A percentile compares a stretch with the other conserved stretches of the same genome.
These are phyloP conservation scores for Scelioninae gen. 1 DNA, from an alignment of 2,888 invertebrate genomes.

Conservation along the genomic window DNA sequence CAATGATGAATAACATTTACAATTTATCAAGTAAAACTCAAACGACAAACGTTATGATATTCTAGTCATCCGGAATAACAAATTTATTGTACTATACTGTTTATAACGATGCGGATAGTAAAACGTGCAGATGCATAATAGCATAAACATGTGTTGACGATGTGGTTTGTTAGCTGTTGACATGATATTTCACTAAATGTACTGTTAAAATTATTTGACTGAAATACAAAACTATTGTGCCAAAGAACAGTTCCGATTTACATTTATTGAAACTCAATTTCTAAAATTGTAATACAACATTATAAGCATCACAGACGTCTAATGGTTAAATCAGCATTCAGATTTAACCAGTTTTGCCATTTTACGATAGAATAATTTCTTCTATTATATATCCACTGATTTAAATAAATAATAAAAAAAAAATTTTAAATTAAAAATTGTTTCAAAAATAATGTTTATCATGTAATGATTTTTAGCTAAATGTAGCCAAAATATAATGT, in stretches of 20 bases:
- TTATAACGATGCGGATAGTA: conserved; percentile 26
- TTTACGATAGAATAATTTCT: neutral
- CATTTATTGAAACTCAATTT: conserved; percentile 22
- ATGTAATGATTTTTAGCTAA: too few species aligned
- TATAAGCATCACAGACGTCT: neutral
- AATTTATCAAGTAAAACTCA: neutral
- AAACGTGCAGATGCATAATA: conserved; percentile 34
- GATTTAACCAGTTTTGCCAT: neutral
- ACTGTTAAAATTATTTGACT: conserved; percentile 34
- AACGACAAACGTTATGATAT: neutral
- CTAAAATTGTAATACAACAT: conserved; percentile 10
- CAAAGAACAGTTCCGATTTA: conserved; percentile 26
- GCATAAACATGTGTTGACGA: conserved; percentile 31
- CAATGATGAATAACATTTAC: neutral
- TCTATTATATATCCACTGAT: too few species aligned
- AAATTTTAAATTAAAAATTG: too few species aligned
- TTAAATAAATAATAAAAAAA: too few species aligned
- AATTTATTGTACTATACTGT: conserved; percentile 20
- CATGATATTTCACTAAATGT: conserved; percentile 32
- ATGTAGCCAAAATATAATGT: too few species aligned
- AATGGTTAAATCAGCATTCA: neutral
- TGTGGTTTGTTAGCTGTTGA: conserved; percentile 28
- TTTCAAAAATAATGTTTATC: too few species aligned
- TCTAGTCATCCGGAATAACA: conserved; percentile 1
- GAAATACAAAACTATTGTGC: conserved; percentile 28